Evolutionary conservation across 2,113 vertebrate genomes (phyloP), one percentile per base, ranked within the genome.

Genomic region (Indicator indicator): DNA sequence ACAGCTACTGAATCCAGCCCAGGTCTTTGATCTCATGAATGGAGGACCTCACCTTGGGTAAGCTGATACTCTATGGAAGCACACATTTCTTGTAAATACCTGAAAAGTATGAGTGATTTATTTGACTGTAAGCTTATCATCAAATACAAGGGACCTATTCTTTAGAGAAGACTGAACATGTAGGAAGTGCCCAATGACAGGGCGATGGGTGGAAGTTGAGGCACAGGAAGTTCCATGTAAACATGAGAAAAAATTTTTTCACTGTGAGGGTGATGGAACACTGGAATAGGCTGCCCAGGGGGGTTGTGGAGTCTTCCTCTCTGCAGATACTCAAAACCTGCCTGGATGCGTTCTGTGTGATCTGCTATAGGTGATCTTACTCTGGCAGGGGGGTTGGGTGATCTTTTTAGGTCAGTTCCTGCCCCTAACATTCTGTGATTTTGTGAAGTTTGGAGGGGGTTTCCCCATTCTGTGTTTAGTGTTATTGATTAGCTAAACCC

Each of bases 1-100:
- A 78, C 99, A 99, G 84, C 98, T 99, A 88, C 98, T 99, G 89
- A 99, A 99, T 97, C 99, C 99, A 1, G 99, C 99, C 3, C 99
- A 99, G 96, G 99, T 99, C 91, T 99, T 99, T 48, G 99, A 99
- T 97, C 98, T 99, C 92, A 99, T 99, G 99, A 99, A 99, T 18
- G 99, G 99, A 94, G 99, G 99, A 14, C 99, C 99, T 20, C 99
- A 99, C 95, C 98, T 99, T 11, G 99, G 99, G 99, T 99, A 97
- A 97, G 98, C 52, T 64, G 79, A 85, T 77, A 13, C 2, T 65
- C 32, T 74, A 0, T 77, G 72, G 55, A 78, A 67, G n/a, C 28
- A 59, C 15, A 17, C 9, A 13, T 80, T 79, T 59, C 24, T 74
- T 90, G 23, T 60, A 33, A 73, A 84, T 70, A 73, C 16, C n/a